A percentile compares a stretch with the other conserved stretches of the same genome.
phyloP scores from a whole-genome alignment of 2,797 vertebrate species.

The Tachyglossus aculeatus region DNA sequence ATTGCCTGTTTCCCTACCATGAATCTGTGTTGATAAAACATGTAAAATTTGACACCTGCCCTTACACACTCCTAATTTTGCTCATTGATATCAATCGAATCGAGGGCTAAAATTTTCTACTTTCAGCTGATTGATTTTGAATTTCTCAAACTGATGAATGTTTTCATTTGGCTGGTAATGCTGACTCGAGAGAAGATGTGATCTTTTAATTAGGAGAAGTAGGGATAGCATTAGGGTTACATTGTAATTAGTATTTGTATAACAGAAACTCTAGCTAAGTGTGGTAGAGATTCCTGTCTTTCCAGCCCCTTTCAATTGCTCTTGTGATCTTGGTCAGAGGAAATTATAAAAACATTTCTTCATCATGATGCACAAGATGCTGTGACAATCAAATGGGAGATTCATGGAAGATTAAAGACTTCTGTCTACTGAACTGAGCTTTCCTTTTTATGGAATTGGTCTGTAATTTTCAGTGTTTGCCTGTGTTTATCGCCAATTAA shows the following conservation, averaged over 20 bases:
- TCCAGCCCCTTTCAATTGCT: constrained; percentile 28
- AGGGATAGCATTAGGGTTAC: constrained; percentile 75
- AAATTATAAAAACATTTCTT: constrained; percentile 28
- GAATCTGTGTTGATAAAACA: not conserved
- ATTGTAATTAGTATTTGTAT: constrained; percentile 73
- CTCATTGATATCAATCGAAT: constrained; percentile 45
- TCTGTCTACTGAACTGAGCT: too few relatives aligned
- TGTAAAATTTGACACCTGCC: constrained; percentile 14
- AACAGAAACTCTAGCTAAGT: constrained; percentile 34
- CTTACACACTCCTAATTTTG: constrained; percentile 31
- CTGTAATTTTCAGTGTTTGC: too few relatives aligned
- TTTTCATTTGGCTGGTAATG: constrained; percentile 74
- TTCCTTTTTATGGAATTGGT: too few relatives aligned
- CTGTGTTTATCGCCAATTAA: too few relatives aligned
- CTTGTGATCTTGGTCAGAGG: not conserved
- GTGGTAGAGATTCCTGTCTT: constrained; percentile 45
- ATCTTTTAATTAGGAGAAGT: constrained; percentile 81
- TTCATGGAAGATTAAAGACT: not conserved
- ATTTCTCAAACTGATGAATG: constrained; percentile 76
- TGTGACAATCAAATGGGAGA: not conserved
- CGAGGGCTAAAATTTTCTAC: constrained; percentile 49
- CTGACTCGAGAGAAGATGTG: constrained; percentile 77
- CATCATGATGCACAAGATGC: constrained; percentile 7
- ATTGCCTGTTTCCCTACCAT: not conserved
- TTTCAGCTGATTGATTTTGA: constrained; percentile 67